These are phyloP conservation scores for Schrankia costaestrigalis DNA, from an alignment of 2,888 invertebrate species.

Conservation along the genomic window DNA sequence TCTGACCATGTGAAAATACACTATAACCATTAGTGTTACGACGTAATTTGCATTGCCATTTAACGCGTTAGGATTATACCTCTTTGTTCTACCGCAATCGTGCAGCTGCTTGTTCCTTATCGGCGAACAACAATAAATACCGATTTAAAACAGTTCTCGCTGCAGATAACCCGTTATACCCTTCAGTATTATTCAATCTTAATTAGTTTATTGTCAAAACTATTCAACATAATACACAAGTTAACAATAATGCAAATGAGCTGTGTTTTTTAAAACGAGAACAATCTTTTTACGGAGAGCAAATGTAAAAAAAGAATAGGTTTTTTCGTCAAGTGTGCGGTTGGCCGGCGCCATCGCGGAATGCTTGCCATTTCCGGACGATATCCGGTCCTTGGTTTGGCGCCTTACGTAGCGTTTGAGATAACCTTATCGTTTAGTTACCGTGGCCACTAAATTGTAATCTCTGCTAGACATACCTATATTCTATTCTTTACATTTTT, in stretches of 20 bases:
- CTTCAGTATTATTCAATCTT: slow-evolving; percentile 32
- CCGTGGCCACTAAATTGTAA: too few species aligned
- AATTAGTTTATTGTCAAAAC: slow-evolving; percentile 22
- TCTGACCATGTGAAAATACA: slow-evolving; percentile 47
- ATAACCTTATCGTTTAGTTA: slow-evolving; percentile 49
- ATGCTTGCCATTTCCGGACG: slow-evolving; percentile 78
- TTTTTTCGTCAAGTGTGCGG: slow-evolving; percentile 61
- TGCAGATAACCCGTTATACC: slow-evolving; percentile 55
- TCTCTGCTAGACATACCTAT: too few species aligned
- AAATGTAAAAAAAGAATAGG: slow-evolving; percentile 37
- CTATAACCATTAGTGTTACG: slow-evolving; percentile 38
- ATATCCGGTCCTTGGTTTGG: slow-evolving; percentile 67
- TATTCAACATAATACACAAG: slow-evolving; percentile 18
- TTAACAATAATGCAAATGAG: slow-evolving; percentile 8
- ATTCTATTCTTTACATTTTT: too few species aligned
- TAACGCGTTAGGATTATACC: slow-evolving; percentile 58
- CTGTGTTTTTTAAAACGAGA: slow-evolving; percentile 9
- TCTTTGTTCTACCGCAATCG: slow-evolving; percentile 66
- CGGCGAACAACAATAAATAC: slow-evolving; percentile 64
- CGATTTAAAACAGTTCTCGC: slow-evolving; percentile 65
- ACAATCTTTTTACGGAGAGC: slow-evolving; percentile 24
- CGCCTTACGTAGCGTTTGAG: slow-evolving; percentile 53
- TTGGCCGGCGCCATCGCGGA: slow-evolving; percentile 67
- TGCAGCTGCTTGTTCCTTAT: slow-evolving; percentile 72
- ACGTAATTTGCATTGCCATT: slow-evolving; percentile 56